Evolutionary conservation across 1,140 invertebrate genomes (phyloP).

Genomic region (Paralvinella palmiformis): DNA sequence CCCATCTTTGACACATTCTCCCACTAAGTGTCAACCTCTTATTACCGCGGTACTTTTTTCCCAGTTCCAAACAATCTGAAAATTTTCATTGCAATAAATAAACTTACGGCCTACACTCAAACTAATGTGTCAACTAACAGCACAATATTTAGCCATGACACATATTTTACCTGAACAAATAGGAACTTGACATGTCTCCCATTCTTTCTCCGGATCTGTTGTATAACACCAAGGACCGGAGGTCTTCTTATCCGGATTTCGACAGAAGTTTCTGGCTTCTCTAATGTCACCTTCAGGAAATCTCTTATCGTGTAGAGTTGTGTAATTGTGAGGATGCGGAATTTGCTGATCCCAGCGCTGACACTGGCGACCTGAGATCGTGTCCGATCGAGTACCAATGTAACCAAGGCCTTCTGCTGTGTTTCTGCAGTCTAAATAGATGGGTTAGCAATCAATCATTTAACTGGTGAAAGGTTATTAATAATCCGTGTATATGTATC

Average conservation of each 20-base stretch:
- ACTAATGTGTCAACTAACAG: not conserved
- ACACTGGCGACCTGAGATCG: slow-evolving; percentile 22
- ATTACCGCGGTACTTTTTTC: not conserved
- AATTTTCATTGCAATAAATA: not conserved
- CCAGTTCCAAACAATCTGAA: not conserved
- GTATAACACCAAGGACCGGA: slow-evolving; percentile 17
- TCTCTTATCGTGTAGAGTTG: not conserved
- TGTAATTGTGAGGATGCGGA: slow-evolving; percentile 23
- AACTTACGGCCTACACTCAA: not conserved
- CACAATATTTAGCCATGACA: not conserved
- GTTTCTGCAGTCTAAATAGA: no score
- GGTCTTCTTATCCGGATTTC: slow-evolving; percentile 8
- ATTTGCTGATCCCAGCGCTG: slow-evolving; percentile 23
- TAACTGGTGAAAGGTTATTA: no score
- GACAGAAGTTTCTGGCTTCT: slow-evolving; percentile 3
- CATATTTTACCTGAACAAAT: not conserved
- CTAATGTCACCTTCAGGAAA: slow-evolving; percentile 5
- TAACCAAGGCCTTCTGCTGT: slow-evolving; percentile 10
- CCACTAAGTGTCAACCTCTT: not conserved
- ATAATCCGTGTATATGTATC: no score
- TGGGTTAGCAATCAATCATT: no score
- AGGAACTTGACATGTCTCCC: slow-evolving; percentile 11
- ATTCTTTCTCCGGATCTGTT: not conserved
- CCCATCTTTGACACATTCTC: not conserved
- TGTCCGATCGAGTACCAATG: slow-evolving; percentile 19